Base-by-base conservation (phyloP, 2,113 vertebrate species). In the Mobula birostris region DNA sequence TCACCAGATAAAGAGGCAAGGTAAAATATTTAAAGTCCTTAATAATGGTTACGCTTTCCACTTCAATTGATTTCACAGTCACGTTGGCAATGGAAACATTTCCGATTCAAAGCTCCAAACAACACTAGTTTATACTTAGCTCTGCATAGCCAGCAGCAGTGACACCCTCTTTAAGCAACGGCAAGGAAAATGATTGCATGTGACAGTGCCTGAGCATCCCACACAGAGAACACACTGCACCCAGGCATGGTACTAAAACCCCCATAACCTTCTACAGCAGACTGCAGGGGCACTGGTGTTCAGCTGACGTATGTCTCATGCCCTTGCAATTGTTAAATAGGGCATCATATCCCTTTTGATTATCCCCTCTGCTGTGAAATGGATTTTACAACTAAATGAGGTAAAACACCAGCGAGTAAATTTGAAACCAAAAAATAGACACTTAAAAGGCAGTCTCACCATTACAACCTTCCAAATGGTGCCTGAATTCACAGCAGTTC, bases 121-220 rank as follows among this genome's bases (percentile, higher is more conserved):
- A 0, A 48, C 91, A 76, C 36, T 27, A 74, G 94, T 68, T 94
- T 94, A 92, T 94, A 94, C 88, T 94, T 94, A 94, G 88, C 94
- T 94, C 87, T 66, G 61, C 94, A 94, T 88, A 92, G 88, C 87
- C 94, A 92, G 88, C 72, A 94, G 94, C 94, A 92, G 36, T 94
- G 88, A 92, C 94, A 94, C 88, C 92, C 76, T 77, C 74, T 94
- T 91, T 92, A 56, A 94, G 74, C 77, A 93, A 91, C 90, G 66
- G 74, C 85, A 24, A 94, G 88, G 61, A 79, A 74, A 94, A 79
- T 94, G 85, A 94, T 94, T 92, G 88, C 48, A 79, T 92, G 94
- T 79, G 94, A 93, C 87, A 92, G 70, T 32, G 72, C 24, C 78
- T 78, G 72, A 63, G 74, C 90, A 74, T 77, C 85, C 87, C 88